Conservation (phyloP, 2,113 vertebrate genomes). For the Passerina amoena region DNA sequence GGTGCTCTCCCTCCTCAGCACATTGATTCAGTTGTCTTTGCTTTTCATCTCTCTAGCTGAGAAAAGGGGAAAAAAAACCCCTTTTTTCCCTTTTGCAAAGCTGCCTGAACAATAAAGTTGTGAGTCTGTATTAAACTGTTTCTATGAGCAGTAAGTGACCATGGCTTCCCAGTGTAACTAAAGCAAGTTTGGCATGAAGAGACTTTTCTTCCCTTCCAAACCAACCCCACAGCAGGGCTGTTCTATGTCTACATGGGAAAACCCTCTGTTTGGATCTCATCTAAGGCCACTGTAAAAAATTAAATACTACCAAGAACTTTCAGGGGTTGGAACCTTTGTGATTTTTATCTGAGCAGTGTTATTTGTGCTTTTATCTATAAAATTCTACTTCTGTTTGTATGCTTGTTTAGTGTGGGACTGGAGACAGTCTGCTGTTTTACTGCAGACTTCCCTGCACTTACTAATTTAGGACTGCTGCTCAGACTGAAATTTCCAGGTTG, state of each 20-base stretch:
- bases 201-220: neutral
- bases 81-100: neutral
- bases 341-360: neutral
- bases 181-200: neutral
- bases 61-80: neutral
- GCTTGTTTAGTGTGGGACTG: neutral
- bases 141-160: neutral
- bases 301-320: neutral
- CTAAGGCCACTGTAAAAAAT: neutral
- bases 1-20: neutral
- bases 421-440: neutral
- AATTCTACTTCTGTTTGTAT: neutral
- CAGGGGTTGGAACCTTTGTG: neutral
- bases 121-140: neutral
- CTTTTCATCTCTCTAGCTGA: neutral
- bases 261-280: neutral
- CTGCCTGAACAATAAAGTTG: neutral
- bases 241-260: neutral
- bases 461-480: constrained; percentile 37
- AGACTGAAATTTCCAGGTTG: constrained; percentile 42
- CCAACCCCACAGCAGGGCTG: neutral
- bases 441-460: neutral
- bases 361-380: neutral
- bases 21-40: neutral
- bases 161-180: neutral